Conservation (phyloP, 2,797 vertebrate genomes). For the Diceros bicornis region DNA sequence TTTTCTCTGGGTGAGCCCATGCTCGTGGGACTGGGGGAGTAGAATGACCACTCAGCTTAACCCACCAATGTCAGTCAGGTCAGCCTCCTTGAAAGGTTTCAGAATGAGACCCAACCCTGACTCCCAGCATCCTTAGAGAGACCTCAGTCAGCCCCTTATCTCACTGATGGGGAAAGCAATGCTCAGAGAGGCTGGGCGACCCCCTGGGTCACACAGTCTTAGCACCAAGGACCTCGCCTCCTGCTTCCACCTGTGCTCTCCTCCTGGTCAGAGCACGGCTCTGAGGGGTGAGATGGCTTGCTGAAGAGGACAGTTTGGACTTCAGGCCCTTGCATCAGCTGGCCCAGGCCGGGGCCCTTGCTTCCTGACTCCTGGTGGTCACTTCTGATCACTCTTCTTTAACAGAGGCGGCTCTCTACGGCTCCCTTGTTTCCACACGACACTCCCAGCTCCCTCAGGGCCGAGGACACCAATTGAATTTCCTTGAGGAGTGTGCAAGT, state of each 20-base stretch:
- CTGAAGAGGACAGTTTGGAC: background rate
- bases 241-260: background rate
- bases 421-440: background rate
- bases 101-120: background rate
- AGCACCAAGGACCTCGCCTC: background rate
- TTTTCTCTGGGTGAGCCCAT: background rate
- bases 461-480: background rate
- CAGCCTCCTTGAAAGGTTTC: background rate
- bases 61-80: background rate
- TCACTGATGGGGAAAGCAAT: background rate
- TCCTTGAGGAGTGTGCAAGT: background rate
- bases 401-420: background rate
- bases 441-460: background rate
- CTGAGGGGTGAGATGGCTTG: background rate
- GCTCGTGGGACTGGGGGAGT: background rate
- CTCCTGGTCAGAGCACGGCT: background rate
- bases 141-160: no score
- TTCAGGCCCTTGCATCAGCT: background rate
- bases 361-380: background rate
- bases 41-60: background rate
- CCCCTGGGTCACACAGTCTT: background rate
- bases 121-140: background rate
- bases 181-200: background rate
- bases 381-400: background rate
- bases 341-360: background rate